Percentiles rank a stretch among this genome's conserved stretches.
These are phyloP conservation scores for Mechanitis mazaeus DNA, from an alignment of 2,888 invertebrate genomes.

Conservation along the genomic window DNA sequence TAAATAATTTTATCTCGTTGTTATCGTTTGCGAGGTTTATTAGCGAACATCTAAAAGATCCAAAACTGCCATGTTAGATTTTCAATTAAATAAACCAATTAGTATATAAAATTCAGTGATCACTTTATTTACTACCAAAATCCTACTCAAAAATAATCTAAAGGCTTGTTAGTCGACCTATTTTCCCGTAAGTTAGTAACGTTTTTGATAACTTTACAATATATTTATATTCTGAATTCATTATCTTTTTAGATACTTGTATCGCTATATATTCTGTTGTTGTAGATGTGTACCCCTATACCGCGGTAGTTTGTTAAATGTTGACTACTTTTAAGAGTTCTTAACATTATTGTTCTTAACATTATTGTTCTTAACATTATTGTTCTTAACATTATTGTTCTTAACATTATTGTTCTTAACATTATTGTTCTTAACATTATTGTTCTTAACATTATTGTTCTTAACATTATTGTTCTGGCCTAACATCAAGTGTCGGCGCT, in stretches of 20 bases:
- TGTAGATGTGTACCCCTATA: constrained; percentile 27
- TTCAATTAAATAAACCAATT: not conserved
- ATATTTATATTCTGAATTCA: constrained; percentile 53
- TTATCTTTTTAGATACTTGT: constrained; percentile 55
- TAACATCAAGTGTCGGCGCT: constrained; percentile 12
- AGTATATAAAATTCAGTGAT: not conserved
- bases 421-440: no score
- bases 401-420: no score
- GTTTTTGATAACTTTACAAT: constrained; percentile 71
- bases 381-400: no score
- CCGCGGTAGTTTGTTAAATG: constrained; percentile 41
- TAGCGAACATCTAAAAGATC: not conserved
- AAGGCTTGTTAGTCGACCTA: constrained; percentile 25
- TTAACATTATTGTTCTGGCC: constrained; percentile 35
- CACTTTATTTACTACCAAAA: constrained; percentile 2
- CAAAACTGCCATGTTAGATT: constrained; percentile 2
- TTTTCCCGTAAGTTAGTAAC: constrained; percentile 36
- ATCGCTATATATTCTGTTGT: constrained; percentile 45
- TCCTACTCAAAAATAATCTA: constrained; percentile 8
- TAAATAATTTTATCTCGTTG: no score
- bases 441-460: no score
- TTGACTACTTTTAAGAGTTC: constrained; percentile 72
- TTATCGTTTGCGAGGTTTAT: not conserved
- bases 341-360: constrained; percentile 42
- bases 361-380: no score